Base-by-base conservation (phyloP, 2,113 vertebrate genomes). In the Notarius quadriscutis region DNA sequence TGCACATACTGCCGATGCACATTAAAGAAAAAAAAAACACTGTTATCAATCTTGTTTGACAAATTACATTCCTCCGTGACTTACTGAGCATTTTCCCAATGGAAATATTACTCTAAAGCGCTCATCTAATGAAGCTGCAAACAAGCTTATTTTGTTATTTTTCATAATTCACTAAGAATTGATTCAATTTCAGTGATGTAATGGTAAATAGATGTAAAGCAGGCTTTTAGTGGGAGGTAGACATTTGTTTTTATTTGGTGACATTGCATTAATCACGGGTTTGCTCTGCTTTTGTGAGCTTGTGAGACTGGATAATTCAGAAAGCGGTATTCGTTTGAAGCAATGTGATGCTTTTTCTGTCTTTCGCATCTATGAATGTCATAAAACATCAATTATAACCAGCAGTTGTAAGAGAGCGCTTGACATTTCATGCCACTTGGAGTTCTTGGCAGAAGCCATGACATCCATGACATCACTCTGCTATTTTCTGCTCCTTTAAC, bases 361-460 rank as follows among this genome's bases (percentile, higher is more conserved):
- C 79, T 78, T 84, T 82, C 60, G 69, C 74, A 87, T 89, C 87
- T 86, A 89, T 90, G 90, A 91, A 91, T 90, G 90, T 91, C 85
- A 91, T 91, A 90, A 91, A 90, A 91, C 87, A 91, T 91, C 51
- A 88, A 89, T 90, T 90, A 89, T 91, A 86, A 82, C 87, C 84
- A 86, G 78, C 83, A 60, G 85, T 65, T 80, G 88, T 83, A 82
- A 91, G 81, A 86, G 87, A 85, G 82, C 84, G 87, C 85, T 89
- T 91, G 90, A 87, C 89, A 91, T 91, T 91, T 91, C 87, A 91
- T 48, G 87, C 87, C 86, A 69, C 81, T 85, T 88, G 86, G 74
- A 88, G 90, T 89, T 83, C 75, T 69, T 85, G 85, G 82, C 82
- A 74, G 77, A 88, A 87, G 84, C 81, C 83, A 55, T 78, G 75